Base-by-base conservation (phyloP, 2,797 vertebrate species). In the Microctenopoma steveboyesi region DNA sequence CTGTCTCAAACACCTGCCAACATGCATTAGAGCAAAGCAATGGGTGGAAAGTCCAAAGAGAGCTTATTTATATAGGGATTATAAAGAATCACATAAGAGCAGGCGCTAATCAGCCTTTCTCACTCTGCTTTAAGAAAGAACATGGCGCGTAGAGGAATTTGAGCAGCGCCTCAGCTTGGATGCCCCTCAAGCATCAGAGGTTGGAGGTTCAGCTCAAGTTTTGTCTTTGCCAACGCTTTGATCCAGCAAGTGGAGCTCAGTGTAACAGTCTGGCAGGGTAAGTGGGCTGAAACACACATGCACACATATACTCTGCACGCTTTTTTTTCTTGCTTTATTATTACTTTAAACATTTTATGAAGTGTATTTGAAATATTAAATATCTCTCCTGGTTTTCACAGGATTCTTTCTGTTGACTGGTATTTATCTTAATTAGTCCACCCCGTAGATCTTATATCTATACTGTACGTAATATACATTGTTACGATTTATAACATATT, bases 181-280 rank as follows among this genome's bases (percentile, higher is more conserved):
- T 64, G 69, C 65, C 74, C 72, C 84, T 82, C 86, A 87, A 86
- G 62, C 71, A 53, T 74, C 80, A 64, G 65, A 76, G 72, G 72
- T 74, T 79, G 76, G 71, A 76, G 84, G 86, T 89, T 88, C 71
- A 65, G 80, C 78, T 82, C 81, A 85, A 86, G 74, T 69, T 81
- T 62, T 54, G 68, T 78, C 63, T 73, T 78, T 82, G 88, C 85
- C 85, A 91, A 57, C 14, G 10, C 77, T 86, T 76, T 85, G 82
- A 92, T 90, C 73, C 84, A 83, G 79, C 78, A 81, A 86, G 79
- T 84, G 76, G 76, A 77, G 78, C 87, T 74, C 78, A 78, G 74
- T 84, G 84, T 84, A 87, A 83, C 76, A 84, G 88, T 82, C 85
- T 92, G 88, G 87, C 82, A 56, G 14, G n/a, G 70, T 87, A 86